Evolutionary conservation across 2,797 vertebrate species (phyloP).

Genomic region (Clarias pachynema): DNA sequence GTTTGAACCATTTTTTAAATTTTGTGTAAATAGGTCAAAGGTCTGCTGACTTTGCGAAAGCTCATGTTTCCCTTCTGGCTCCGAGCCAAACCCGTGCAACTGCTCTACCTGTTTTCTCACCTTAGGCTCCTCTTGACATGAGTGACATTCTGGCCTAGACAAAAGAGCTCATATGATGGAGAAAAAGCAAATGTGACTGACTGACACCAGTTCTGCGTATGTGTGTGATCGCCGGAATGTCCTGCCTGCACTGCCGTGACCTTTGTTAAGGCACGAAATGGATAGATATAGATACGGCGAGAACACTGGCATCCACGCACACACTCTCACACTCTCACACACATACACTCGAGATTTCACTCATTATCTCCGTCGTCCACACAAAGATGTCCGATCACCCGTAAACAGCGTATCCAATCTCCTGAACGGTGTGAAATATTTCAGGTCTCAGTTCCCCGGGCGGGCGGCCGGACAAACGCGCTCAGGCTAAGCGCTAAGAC

Average conservation of each 20-base stretch:
- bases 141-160: constrained; percentile 54
- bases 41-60: constrained; percentile 4
- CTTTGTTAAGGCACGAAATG: constrained; percentile 51
- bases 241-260: constrained; percentile 46
- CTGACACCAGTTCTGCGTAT: constrained; percentile 55
- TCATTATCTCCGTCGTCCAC: background rate
- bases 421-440: constrained; percentile 14
- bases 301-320: constrained; percentile 32
- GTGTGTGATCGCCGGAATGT: constrained; percentile 46
- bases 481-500: constrained; percentile 4
- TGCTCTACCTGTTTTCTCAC: constrained; percentile 57
- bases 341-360: constrained; percentile 6
- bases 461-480: background rate
- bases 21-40: constrained; percentile 40
- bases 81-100: constrained; percentile 19
- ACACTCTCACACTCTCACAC: constrained; percentile 12
- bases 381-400: background rate
- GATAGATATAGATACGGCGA: constrained; percentile 35
- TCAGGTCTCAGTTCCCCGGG: background rate
- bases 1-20: background rate
- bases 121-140: constrained; percentile 56
- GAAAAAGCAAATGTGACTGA: constrained; percentile 44
- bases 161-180: constrained; percentile 51
- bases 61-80: constrained; percentile 18
- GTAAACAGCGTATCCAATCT: background rate